phyloP scores from a whole-genome alignment of 2,888 invertebrate species.

The Gastracanthus pulcherrimus region DNA sequence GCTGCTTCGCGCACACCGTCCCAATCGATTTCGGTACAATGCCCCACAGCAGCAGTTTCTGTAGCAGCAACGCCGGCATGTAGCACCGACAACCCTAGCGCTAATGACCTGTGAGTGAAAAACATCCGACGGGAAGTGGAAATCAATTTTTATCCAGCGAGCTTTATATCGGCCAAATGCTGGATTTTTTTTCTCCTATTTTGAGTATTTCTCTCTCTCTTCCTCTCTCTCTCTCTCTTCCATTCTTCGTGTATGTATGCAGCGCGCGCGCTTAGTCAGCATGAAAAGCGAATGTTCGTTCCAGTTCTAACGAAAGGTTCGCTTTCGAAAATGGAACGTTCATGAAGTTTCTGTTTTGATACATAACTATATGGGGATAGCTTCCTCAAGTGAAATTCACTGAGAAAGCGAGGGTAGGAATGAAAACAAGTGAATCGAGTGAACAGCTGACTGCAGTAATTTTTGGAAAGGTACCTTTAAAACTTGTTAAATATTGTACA shows the following conservation, averaged over 20 bases:
- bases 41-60: not conserved
- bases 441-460: too few species aligned
- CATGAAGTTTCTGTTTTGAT: not conserved
- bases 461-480: too few species aligned
- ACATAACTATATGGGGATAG: too few species aligned
- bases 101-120: conserved; percentile 30
- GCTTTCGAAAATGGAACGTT: not conserved
- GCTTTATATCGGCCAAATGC: not conserved
- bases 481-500: too few species aligned
- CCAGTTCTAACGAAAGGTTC: not conserved
- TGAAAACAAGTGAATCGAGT: too few species aligned
- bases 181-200: not conserved
- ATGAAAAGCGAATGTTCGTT: not conserved
- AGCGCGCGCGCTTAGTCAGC: not conserved
- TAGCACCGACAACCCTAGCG: conserved; percentile 8
- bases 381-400: too few species aligned
- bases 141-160: conserved; percentile 32
- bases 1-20: not conserved
- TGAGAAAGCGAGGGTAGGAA: too few species aligned
- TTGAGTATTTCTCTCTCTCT: not conserved
- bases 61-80: not conserved
- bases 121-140: conserved; percentile 18
- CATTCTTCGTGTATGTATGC: not conserved
- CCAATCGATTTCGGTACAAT: conserved; percentile 48
- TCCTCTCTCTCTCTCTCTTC: not conserved